A percentile compares a stretch with the other conserved stretches of the same genome.
Conservation (phyloP, 2,113 vertebrate species). For the Penelope pileata region DNA sequence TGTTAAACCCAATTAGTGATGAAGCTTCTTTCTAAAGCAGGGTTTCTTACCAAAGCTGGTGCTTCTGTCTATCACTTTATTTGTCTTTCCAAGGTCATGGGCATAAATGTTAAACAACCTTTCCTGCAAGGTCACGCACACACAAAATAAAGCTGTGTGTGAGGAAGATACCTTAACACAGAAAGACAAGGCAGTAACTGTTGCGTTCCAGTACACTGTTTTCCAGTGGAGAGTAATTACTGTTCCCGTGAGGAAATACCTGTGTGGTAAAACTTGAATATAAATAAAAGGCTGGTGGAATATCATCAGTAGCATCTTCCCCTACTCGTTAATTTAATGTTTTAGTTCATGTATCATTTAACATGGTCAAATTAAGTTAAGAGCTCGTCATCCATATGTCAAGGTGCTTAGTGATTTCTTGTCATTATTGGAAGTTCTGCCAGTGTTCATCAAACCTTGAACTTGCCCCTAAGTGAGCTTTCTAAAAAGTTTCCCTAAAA, state of each 20-base stretch:
- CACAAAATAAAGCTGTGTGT: background rate
- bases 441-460: background rate
- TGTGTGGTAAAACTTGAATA: background rate
- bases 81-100: background rate
- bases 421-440: background rate
- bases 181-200: background rate
- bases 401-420: background rate
- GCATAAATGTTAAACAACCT: background rate
- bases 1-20: background rate
- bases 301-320: background rate
- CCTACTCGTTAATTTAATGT: background rate
- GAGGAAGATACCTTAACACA: background rate
- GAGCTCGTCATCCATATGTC: background rate
- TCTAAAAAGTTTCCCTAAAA: background rate
- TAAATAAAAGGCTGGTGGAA: background rate
- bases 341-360: background rate
- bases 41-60: background rate
- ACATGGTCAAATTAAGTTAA: background rate
- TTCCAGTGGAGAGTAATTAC: background rate
- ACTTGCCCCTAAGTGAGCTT: background rate
- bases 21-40: background rate
- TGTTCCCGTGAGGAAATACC: background rate
- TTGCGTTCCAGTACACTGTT: accelerated
- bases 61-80: background rate
- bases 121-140: background rate